Percentiles rank a stretch among this genome's conserved stretches.
Conservation (phyloP, 2,888 invertebrate genomes). For the Onthophagus sagittarius region DNA sequence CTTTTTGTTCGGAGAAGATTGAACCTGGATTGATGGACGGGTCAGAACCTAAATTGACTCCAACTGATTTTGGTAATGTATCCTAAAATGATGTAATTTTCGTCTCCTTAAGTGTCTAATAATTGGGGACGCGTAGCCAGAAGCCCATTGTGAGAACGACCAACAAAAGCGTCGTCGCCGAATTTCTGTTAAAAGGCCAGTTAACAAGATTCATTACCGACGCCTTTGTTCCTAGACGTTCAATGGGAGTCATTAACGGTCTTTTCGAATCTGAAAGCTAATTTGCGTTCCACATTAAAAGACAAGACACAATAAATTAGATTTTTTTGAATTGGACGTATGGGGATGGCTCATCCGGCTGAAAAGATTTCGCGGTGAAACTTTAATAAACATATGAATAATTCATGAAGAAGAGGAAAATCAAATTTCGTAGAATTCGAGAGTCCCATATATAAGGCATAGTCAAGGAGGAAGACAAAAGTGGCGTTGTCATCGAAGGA, state of each 20-base stretch:
- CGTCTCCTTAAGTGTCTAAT: not conserved
- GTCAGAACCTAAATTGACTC: not conserved
- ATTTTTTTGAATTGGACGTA: not conserved
- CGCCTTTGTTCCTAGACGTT: not conserved
- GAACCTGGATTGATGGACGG: not conserved
- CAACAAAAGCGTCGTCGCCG: not conserved
- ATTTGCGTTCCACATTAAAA: not conserved
- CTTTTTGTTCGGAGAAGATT: slow-evolving; percentile 6
- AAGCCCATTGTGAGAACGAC: not conserved
- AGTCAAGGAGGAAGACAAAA: not conserved
- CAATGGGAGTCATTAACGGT: not conserved
- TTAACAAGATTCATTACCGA: not conserved
- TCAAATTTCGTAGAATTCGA: not conserved
- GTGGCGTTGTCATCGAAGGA: not conserved
- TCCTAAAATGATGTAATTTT: not conserved
- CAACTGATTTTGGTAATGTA: not conserved
- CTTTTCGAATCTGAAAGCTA: not conserved
- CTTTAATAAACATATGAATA: too few relatives aligned
- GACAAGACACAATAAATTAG: not conserved
- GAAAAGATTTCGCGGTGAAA: not conserved
- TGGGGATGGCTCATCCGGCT: not conserved
- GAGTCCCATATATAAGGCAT: not conserved
- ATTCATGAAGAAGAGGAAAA: too few relatives aligned
- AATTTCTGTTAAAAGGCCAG: not conserved
- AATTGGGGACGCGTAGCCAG: not conserved